Evolutionary conservation across 2,113 vertebrate species (phyloP), one percentile per base, ranked within the genome.

Genomic region (Choloepus hoffmanni): DNA sequence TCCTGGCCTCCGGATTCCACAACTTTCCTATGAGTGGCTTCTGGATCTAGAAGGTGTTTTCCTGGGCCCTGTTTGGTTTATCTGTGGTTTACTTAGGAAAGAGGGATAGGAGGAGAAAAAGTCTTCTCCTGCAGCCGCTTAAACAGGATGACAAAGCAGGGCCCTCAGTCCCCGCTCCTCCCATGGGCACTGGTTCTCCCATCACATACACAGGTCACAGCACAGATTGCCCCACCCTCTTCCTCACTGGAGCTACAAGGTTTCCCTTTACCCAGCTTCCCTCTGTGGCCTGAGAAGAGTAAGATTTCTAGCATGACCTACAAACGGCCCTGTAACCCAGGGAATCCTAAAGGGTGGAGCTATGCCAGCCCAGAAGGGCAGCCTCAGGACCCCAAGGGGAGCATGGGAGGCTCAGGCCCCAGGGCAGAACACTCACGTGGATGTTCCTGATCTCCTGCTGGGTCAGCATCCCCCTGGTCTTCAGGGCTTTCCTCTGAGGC

Each of bases 371-470:
- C 30, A 33, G 30, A 73, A 83, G 48, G 70, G 76, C 5, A 82
- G 53, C 30, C 36, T 18, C 36, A 70, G 83, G 36, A 26, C 21
- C 43, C 43, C 10, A 16, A 72, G 45, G 79, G 62, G 36, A 40
- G 36, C 40, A n/a, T 28, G 21, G 21, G 21, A 45, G 43, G 62
- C n/a, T n/a, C 14, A 9, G 55, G 26, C 28, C n/a, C 23, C 0
- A 13, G 53, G 62, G 48, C 26, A 24, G 53, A 24, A 45, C 2
- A 97, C 99, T 99, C 97, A 99, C 99, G 0, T 99, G 99, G 79
- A 99, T 99, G 88, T 78, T 98, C 97, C 98, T 99, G 97, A 99
- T 99, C 97, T 99, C 99, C 94, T 99, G 99, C 73, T 98, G 97
- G 2, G 99, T 99, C 78, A 99, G 98, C 87, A 98, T 99, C 85